Base-by-base conservation (phyloP, 2,113 vertebrate species). In the Vulpes vulpes region DNA sequence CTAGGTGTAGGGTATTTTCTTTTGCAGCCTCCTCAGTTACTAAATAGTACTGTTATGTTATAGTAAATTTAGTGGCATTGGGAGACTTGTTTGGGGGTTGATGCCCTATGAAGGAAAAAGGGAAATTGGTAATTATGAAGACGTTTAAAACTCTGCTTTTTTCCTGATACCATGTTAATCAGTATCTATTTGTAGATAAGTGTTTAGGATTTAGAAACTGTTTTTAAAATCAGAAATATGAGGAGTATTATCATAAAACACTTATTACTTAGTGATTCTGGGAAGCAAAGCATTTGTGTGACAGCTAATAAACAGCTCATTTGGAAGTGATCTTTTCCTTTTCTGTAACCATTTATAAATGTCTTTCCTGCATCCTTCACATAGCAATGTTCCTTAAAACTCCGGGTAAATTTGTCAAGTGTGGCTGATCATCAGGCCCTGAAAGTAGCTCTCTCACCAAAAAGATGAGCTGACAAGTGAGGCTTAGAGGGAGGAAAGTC, bases 311-410 rank as follows among this genome's bases (percentile, higher is more conserved):
- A 59, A n/a, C 11, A 43, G 0, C 51, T 5, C 19, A 20, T 90
- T 95, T 94, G 78, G 78, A 83, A 67, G 30, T 83, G 62, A 92
- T 59, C 38, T 79, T 88, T 49, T 81, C 35, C 35, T 96, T 92
- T 74, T 49, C 4, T 89, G 2, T 30, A 11, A 57, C 25, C 69
- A 10, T 86, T 85, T 86, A 22, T 60, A 53, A 91, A 62, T 95
- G 55, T 94, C 38, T 55, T 82, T 78, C 57, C 25, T 95, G 32
- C 15, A 49, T 32, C 78, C 27, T 80, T 89, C 60, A 60, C 30
- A 8, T 53, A 25, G 93, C 82, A 35, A 30, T 78, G 32, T 94
- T 89, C 69, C 67, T 83, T 74, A 22, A 89, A 91, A 65, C 53
- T 76, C 57, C 64, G 38, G 57, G 76, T 35, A 73, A 64, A 25